Evolutionary conservation across 2,797 vertebrate genomes (phyloP).

Genomic region (Malacoraja senta): DNA sequence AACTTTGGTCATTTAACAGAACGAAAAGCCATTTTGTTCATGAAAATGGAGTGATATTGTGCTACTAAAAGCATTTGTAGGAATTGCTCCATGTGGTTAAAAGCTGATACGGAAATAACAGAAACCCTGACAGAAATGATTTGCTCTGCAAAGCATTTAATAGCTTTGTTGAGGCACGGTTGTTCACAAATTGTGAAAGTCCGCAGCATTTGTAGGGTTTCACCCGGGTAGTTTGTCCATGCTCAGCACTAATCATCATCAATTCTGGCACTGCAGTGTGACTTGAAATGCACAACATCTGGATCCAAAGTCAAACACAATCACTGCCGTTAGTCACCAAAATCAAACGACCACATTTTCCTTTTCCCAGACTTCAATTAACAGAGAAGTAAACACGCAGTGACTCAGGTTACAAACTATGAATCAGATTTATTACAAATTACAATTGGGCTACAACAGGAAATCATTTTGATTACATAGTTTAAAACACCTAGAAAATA

Average conservation of each 20-base stretch:
- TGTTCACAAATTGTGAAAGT: neutral
- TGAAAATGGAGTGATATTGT: slow-evolving; percentile 1
- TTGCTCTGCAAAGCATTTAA: neutral
- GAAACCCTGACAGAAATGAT: neutral
- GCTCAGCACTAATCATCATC: neutral
- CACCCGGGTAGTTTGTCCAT: neutral
- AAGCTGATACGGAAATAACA: neutral
- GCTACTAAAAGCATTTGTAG: neutral
- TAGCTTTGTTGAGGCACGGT: neutral
- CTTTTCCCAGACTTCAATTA: neutral
- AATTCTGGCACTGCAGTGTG: neutral
- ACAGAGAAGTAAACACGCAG: neutral
- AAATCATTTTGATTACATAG: slow-evolving; percentile 9
- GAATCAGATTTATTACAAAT: slow-evolving; percentile 16
- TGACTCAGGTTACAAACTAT: slow-evolving; percentile 23
- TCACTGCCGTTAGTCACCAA: neutral
- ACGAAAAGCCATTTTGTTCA: neutral
- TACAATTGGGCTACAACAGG: neutral
- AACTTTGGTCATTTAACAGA: neutral
- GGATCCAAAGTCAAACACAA: slow-evolving; percentile 10
- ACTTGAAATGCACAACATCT: neutral
- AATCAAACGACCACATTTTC: neutral
- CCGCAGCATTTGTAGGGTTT: neutral
- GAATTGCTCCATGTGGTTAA: neutral
- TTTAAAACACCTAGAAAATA: neutral